Conservation (phyloP, 2,113 vertebrate genomes). For the Psittacara wagleri region DNA sequence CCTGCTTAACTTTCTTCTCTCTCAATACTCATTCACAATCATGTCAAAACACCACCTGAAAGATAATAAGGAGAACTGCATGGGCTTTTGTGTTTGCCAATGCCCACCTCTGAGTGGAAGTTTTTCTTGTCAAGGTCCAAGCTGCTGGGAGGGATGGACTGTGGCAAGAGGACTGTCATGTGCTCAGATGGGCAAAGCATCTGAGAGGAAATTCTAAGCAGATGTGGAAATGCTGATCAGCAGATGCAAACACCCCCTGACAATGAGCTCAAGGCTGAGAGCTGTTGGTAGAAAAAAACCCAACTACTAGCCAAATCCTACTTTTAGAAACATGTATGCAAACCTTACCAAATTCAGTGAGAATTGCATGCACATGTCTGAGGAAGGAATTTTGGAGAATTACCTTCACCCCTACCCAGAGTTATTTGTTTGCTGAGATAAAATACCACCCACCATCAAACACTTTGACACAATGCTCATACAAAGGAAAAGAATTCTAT, state of each 20-base stretch:
- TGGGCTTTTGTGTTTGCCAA: background rate
- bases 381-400: background rate
- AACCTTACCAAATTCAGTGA: background rate
- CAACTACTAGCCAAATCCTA: background rate
- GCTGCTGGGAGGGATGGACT: background rate
- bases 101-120: background rate
- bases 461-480: background rate
- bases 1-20: background rate
- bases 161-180: background rate
- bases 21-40: background rate
- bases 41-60: background rate
- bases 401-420: background rate
- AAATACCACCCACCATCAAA: background rate
- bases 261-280: background rate
- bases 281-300: background rate
- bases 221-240: slow-evolving; percentile 33
- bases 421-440: background rate
- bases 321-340: background rate
- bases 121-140: background rate
- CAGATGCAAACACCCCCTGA: slow-evolving; percentile 22
- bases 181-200: slow-evolving; percentile 12
- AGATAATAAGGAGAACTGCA: background rate
- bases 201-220: slow-evolving; percentile 45
- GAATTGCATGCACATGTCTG: background rate
- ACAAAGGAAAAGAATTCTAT: background rate